phyloP scores from a whole-genome alignment of 2,888 invertebrate species.

The Amphipoea lucens region DNA sequence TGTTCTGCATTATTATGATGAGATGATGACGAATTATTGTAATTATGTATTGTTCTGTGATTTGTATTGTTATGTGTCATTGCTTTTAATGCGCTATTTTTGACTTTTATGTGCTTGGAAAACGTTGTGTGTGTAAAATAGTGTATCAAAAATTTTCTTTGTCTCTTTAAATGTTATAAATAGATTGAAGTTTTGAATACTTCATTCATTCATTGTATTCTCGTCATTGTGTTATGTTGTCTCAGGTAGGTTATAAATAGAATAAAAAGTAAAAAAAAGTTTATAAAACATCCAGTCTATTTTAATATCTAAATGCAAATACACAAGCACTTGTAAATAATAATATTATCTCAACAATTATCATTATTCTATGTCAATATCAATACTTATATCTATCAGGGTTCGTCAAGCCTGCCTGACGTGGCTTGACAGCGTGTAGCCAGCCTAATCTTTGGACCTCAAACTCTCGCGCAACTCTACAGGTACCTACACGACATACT shows the following conservation, averaged over 20 bases:
- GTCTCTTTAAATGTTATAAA: conserved; percentile 1
- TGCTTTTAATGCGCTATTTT: neutral
- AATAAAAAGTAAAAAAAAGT: conserved; percentile 40
- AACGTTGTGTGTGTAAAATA: conserved; percentile 2
- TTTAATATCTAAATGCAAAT: conserved; percentile 57
- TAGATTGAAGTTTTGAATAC: conserved; percentile 7
- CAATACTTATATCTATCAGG: conserved; percentile 49
- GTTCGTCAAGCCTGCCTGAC: conserved; percentile 33
- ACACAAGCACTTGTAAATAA: conserved; percentile 49
- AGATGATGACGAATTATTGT: conserved; percentile 28
- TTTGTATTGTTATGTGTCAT: conserved; percentile 18
- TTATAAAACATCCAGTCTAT: conserved; percentile 63
- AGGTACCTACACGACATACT: conserved; percentile 61
- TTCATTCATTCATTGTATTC: conserved; percentile 5
- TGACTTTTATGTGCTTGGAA: neutral
- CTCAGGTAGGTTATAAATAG: neutral
- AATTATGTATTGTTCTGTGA: conserved; percentile 35
- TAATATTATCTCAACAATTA: conserved; percentile 40
- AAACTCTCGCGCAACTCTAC: conserved; percentile 51
- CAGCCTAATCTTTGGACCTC: conserved; percentile 62
- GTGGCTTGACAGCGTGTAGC: conserved; percentile 53
- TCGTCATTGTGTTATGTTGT: conserved; percentile 16
- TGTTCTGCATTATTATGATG: conserved; percentile 40
- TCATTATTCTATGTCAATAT: conserved; percentile 28
- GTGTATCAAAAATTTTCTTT: neutral